These are phyloP conservation scores for Delia radicum DNA, from an alignment of 1,140 invertebrate genomes.

Conservation along the genomic window DNA sequence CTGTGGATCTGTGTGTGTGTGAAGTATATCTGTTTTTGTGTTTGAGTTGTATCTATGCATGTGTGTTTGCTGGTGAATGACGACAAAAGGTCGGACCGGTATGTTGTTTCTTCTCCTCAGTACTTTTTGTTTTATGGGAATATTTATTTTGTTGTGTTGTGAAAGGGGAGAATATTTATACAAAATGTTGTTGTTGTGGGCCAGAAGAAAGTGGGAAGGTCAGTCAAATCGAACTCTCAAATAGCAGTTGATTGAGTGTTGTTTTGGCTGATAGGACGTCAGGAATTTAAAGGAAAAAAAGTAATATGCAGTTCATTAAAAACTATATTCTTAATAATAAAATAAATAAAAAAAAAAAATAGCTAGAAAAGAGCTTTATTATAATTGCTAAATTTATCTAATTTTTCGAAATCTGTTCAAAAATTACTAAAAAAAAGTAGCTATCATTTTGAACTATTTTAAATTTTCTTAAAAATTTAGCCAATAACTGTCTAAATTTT, in stretches of 20 bases:
- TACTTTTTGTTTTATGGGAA: not conserved
- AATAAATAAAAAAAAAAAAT: no score
- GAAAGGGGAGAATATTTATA: not conserved
- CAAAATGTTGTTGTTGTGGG: not conserved
- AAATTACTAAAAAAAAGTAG: no score
- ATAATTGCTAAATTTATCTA: no score
- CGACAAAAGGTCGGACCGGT: conserved; percentile 11
- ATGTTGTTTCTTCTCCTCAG: not conserved
- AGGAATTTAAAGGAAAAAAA: no score
- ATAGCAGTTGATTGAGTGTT: not conserved
- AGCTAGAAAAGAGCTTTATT: no score
- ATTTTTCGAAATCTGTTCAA: no score
- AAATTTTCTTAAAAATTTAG: no score
- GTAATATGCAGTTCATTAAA: no score
- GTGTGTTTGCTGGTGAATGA: not conserved
- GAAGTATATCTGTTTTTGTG: not conserved
- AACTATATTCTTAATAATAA: no score
- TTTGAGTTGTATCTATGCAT: not conserved
- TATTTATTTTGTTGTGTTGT: not conserved
- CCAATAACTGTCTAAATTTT: no score
- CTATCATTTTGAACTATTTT: no score
- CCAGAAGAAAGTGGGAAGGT: not conserved
- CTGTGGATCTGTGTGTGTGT: not conserved
- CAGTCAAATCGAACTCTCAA: not conserved
- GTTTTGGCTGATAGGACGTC: not conserved